Conservation (phyloP, 2,888 invertebrate species). For the Hylaea fasciaria region DNA sequence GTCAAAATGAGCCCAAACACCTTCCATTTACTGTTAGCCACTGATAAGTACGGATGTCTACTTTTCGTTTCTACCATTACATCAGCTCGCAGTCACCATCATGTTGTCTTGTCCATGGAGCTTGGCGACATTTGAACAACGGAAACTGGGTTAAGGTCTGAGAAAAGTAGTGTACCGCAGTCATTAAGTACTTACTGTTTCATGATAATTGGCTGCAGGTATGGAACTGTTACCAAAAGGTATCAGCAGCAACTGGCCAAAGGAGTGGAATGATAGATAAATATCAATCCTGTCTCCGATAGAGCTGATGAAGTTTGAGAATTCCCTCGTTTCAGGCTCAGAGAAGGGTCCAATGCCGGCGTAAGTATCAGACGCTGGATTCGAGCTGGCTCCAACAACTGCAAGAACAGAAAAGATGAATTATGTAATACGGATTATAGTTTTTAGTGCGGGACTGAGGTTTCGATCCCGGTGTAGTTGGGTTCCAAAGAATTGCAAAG, state of each 20-base stretch:
- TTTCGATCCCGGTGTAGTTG: too few species aligned
- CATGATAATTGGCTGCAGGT: slow-evolving; percentile 58
- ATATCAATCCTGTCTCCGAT: slow-evolving; percentile 62
- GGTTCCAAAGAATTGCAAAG: too few species aligned
- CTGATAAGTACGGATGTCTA: too few species aligned
- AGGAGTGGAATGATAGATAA: slow-evolving; percentile 88
- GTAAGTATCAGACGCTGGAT: slow-evolving; percentile 75
- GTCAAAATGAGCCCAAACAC: too few species aligned
- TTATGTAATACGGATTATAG: not conserved
- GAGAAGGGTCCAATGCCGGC: slow-evolving; percentile 83
- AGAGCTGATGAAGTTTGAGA: slow-evolving; percentile 52
- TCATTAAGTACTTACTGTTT: slow-evolving; percentile 56
- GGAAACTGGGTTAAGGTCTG: too few species aligned
- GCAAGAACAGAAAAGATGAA: slow-evolving; percentile 27
- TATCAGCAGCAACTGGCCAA: slow-evolving; percentile 87
- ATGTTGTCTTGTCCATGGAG: too few species aligned
- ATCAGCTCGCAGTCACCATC: too few species aligned
- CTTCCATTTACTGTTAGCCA: too few species aligned
- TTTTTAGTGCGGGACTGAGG: too few species aligned
- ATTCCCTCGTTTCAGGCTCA: slow-evolving; percentile 79
- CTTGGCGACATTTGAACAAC: too few species aligned
- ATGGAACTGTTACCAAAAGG: slow-evolving; percentile 80
- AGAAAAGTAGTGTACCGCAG: too few species aligned
- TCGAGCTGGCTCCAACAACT: slow-evolving; percentile 68
- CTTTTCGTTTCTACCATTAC: too few species aligned